Conservation (phyloP, 2,888 invertebrate species). For the Chymomyza fuscimana region DNA sequence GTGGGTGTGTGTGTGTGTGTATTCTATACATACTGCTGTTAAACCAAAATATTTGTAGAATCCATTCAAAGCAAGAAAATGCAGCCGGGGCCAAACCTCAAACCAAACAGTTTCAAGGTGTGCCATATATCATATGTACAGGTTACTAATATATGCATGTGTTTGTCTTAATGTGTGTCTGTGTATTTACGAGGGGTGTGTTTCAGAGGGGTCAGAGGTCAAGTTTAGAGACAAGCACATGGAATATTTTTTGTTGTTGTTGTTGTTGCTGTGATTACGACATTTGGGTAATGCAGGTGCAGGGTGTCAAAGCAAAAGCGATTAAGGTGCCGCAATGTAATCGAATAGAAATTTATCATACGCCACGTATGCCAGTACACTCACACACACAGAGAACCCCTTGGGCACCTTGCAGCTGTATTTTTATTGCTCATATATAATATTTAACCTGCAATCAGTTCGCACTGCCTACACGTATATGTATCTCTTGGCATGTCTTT, state of each 20-base stretch:
- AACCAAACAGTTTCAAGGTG: slow-evolving; percentile 52
- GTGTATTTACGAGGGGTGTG: slow-evolving; percentile 38
- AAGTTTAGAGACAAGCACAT: slow-evolving; percentile 15
- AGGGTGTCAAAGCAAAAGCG: slow-evolving; percentile 3
- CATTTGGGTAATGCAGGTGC: slow-evolving; percentile 17
- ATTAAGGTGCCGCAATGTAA: slow-evolving; percentile 38
- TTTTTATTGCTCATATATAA: slow-evolving; percentile 63
- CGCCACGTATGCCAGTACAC: slow-evolving; percentile 39
- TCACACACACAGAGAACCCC: background rate
- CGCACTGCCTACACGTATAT: background rate
- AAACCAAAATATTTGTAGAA: background rate
- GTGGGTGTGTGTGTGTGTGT: background rate
- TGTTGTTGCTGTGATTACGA: slow-evolving; percentile 34
- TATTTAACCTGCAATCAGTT: slow-evolving; percentile 49
- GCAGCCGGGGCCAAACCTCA: slow-evolving; percentile 11
- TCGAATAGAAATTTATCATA: slow-evolving; percentile 54
- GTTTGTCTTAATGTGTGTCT: background rate
- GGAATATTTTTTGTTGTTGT: slow-evolving; percentile 30
- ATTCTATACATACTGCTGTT: background rate
- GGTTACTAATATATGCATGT: slow-evolving; percentile 51
- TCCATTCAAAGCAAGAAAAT: slow-evolving; percentile 4
- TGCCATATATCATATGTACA: slow-evolving; percentile 63
- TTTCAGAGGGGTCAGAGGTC: slow-evolving; percentile 22
- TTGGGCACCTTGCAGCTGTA: slow-evolving; percentile 32
- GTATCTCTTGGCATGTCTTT: slow-evolving; percentile 8